Evolutionary conservation across 2,113 vertebrate genomes (phyloP).

Genomic region (Perognathus longimembris): DNA sequence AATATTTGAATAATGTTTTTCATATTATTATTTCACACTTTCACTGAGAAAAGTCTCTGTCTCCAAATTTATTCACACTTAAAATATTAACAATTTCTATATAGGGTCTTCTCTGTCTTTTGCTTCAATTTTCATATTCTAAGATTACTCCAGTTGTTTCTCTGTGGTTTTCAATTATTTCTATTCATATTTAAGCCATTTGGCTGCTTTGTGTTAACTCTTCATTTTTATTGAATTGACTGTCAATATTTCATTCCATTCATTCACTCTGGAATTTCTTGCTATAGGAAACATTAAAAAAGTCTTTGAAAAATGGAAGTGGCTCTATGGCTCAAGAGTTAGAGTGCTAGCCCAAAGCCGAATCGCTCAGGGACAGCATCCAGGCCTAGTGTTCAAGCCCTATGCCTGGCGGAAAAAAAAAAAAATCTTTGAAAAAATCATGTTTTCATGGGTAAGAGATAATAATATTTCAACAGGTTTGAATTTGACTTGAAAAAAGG

Average conservation of each 20-base stretch:
- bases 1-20: not conserved
- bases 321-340: too few relatives aligned
- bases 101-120: not conserved
- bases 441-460: not conserved
- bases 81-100: too few relatives aligned
- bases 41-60: not conserved
- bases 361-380: too few relatives aligned
- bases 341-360: too few relatives aligned
- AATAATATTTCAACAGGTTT: slow-evolving; percentile 36
- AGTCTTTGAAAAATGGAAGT: not conserved
- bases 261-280: not conserved
- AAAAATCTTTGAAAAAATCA: slow-evolving; percentile 3
- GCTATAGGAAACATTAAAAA: too few relatives aligned
- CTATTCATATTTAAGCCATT: not conserved
- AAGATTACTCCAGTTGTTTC: not conserved
- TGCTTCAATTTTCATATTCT: not conserved
- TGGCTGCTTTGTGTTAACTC: not conserved
- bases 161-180: not conserved
- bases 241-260: not conserved
- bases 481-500: not conserved
- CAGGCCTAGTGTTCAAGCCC: too few relatives aligned
- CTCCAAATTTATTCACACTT: not conserved
- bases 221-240: slow-evolving; percentile 30
- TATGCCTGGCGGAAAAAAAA: too few relatives aligned
- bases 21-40: not conserved